These are phyloP conservation scores for Hipparchia semele DNA, from an alignment of 2,888 invertebrate genomes.

Conservation along the genomic window DNA sequence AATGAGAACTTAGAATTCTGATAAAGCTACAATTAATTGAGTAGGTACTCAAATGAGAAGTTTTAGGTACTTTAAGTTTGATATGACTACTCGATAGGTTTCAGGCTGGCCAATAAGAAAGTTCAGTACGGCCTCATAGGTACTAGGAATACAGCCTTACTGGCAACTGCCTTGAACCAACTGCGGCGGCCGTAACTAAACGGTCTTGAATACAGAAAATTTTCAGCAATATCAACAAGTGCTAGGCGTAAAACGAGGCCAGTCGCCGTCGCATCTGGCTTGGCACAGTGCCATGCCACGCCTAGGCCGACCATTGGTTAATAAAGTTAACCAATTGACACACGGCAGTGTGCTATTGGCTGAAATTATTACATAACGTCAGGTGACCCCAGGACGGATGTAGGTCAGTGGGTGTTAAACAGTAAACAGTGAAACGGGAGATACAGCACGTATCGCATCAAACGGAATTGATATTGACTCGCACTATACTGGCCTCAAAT, in stretches of 20 bases:
- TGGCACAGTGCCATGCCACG: conserved; percentile 81
- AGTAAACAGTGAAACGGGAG: conserved; percentile 36
- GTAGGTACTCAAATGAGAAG: too few relatives aligned
- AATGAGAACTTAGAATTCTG: too few relatives aligned
- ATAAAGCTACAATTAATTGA: too few relatives aligned
- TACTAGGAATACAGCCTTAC: conserved; percentile 6
- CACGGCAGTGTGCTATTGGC: conserved; percentile 72
- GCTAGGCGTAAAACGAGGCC: conserved; percentile 66
- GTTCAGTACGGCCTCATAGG: background rate
- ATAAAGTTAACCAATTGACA: conserved; percentile 82
- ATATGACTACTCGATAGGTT: background rate
- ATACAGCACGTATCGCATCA: conserved; percentile 40
- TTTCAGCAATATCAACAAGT: conserved; percentile 68
- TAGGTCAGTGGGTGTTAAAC: conserved; percentile 59
- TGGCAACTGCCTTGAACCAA: conserved; percentile 33
- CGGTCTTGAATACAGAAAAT: conserved; percentile 45
- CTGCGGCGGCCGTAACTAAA: conserved; percentile 28
- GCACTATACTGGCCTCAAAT: background rate
- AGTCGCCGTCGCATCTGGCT: conserved; percentile 52
- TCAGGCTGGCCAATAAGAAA: conserved; percentile 5
- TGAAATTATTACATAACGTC: conserved; percentile 56
- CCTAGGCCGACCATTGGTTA: conserved; percentile 81
- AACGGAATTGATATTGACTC: conserved; percentile 34
- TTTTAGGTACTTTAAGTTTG: background rate
- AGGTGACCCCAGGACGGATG: conserved; percentile 64